Base-by-base conservation (phyloP, 2,888 invertebrate species). In the Drosophila parthenogenetica region DNA sequence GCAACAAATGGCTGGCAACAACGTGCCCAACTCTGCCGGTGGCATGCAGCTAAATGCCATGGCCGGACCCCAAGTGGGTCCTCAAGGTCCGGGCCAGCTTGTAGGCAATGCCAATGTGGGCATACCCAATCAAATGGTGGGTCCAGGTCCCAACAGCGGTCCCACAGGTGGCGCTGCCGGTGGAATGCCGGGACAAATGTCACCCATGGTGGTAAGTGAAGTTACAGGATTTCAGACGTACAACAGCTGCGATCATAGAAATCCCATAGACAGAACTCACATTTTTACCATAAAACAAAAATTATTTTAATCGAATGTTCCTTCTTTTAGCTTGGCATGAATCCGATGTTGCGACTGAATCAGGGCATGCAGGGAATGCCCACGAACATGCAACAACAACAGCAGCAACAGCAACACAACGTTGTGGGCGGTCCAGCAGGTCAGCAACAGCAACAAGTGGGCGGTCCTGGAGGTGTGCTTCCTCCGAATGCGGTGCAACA, bases 261-360 rank as follows among this genome's bases (percentile, higher is more conserved):
- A n/a, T n/a, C n/a, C n/a, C n/a, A n/a, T n/a, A n/a, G n/a, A n/a
- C n/a, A n/a, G n/a, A n/a, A n/a, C n/a, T n/a, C n/a, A n/a, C n/a
- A n/a, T n/a, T n/a, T n/a, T n/a, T n/a, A n/a, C n/a, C n/a, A n/a
- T n/a, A n/a, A n/a, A n/a, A n/a, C n/a, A n/a, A n/a, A n/a, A n/a
- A n/a, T 19, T 22, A 22, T 22, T 5, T 22, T 22, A 22, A 1
- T 22, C 22, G 1, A 22, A 5, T 22, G 5, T 5, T 22, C 22
- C 8, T 8, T 5, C 29, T 16, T 25, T 17, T 13, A 92, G 91
- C 89, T 92, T 81, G 88, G 91, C 39, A 91, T 92, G 79, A 92
- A 90, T 82, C 92, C 92, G 64, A 91, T 92, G 90, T 90, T 93
- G 2, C 93, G 93, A 0, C 93, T 94, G 59, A 91, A 91, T 51